Evolutionary conservation across 1,140 invertebrate genomes (phyloP), one percentile per base, ranked within the genome.

Genomic region (Glossosoma conforme): DNA sequence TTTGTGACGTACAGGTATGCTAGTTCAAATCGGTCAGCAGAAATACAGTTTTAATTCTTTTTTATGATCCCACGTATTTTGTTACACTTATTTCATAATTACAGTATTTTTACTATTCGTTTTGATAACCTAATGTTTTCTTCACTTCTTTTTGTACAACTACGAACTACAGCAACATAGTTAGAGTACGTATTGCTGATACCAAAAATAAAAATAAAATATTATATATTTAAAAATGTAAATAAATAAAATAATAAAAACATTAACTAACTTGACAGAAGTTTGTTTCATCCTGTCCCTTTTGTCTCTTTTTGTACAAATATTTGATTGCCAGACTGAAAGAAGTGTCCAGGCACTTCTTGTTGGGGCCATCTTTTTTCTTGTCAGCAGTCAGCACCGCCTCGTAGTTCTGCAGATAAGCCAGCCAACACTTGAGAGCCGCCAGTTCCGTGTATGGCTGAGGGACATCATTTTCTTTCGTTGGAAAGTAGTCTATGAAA

Each of bases 241-340:
- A 20, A 42, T 8, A 14, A 37, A 37, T 37, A n/a, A 14, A n/a
- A 24, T 41, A 14, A 14, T 18, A 35, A 21, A 22, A 4, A 35
- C n/a, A 46, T 25, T 8, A 38, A 19, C 38, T 46, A 32, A 59
- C 56, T 32, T 59, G 44, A 49, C 48, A 55, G 52, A 43, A 52
- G 24, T 47, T 51, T 4, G 44, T 24, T 28, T 59, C 53, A 44
- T 52, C 42, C 21, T 59, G 47, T 40, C 44, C 33, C 37, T 47
- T 54, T 11, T 50, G 20, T n/a, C 37, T 45, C 20, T 51, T 58
- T 37, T 47, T 58, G 35, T 45, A 51, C 10, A 58, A 25, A n/a
- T 51, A 51, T 20, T 24, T 28, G 2, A 47, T 3, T 9, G 43
- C 15, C 11, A 48, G 20, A 35, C 42, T 43, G 8, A n/a, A n/a